These are phyloP conservation scores for Hofmannophila pseudospretella DNA, from an alignment of 2,888 invertebrate species.

Conservation along the genomic window DNA sequence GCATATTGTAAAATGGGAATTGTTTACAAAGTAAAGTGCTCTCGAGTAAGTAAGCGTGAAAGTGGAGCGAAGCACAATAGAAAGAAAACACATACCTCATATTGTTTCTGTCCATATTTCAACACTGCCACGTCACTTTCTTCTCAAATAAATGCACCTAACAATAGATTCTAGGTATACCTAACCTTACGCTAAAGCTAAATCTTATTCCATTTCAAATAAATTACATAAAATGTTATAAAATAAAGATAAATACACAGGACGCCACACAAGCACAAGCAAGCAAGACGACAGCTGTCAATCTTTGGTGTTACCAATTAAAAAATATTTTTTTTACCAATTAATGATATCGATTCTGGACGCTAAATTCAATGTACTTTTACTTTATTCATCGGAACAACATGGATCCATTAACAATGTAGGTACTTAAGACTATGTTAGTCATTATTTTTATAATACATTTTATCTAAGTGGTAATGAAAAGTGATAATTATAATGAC, in stretches of 20 bases:
- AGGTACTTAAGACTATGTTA: no score
- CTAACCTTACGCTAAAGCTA: conserved; percentile 32
- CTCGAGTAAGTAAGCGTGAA: conserved; percentile 21
- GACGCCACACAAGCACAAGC: conserved; percentile 56
- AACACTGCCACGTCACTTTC: conserved; percentile 22
- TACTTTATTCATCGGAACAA: no score
- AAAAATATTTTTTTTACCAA: no score
- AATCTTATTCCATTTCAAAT: conserved; percentile 45
- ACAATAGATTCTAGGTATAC: conserved; percentile 27
- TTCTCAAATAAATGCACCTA: conserved; percentile 20
- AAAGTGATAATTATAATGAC: no score
- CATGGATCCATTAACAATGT: no score
- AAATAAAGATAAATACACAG: conserved; percentile 56
- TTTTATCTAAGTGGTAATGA: no score
- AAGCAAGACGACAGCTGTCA: conserved; percentile 19
- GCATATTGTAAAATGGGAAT: conserved; percentile 11
- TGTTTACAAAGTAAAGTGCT: conserved; percentile 14
- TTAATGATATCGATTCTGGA: no score
- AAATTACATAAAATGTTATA: conserved; percentile 48
- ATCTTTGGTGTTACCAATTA: no score
- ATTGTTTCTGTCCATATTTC: conserved; percentile 65
- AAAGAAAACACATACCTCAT: conserved; percentile 62
- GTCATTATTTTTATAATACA: no score
- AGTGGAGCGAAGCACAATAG: conserved; percentile 41
- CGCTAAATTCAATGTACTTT: no score